Percentiles rank a stretch among this genome's conserved stretches.
These are phyloP conservation scores for Morpho deidamia DNA, from an alignment of 2,888 invertebrate genomes.

Conservation along the genomic window DNA sequence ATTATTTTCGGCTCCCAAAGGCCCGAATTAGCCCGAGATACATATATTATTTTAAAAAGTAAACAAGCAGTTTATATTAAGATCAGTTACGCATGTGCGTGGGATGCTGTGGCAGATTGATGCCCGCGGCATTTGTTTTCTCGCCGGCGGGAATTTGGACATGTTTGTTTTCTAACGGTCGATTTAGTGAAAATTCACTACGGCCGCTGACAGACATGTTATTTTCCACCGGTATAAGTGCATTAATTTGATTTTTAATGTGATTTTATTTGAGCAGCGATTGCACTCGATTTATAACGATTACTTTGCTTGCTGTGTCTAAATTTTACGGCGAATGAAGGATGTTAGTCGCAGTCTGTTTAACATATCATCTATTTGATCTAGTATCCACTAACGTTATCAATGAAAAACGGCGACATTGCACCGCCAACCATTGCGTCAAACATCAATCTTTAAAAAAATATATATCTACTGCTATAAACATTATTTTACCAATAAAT, in stretches of 20 bases:
- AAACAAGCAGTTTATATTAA: slow-evolving; percentile 68
- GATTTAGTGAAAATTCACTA: slow-evolving; percentile 68
- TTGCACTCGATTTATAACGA: slow-evolving; percentile 11
- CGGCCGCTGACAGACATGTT: slow-evolving; percentile 57
- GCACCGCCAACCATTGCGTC: too few species aligned
- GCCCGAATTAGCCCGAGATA: slow-evolving; percentile 55
- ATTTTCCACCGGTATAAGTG: slow-evolving; percentile 36
- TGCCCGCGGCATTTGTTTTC: slow-evolving; percentile 52
- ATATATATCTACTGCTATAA: too few species aligned
- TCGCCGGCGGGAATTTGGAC: slow-evolving; percentile 41
- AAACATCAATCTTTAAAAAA: too few species aligned
- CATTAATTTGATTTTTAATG: slow-evolving; percentile 35
- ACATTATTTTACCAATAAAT: too few species aligned
- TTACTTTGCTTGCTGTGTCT: not conserved
- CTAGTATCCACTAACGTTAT: too few species aligned
- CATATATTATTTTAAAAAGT: slow-evolving; percentile 58
- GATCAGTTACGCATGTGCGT: slow-evolving; percentile 56
- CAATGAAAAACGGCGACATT: too few species aligned
- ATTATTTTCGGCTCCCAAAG: slow-evolving; percentile 54
- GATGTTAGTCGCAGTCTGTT: too few species aligned
- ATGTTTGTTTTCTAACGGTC: slow-evolving; percentile 61
- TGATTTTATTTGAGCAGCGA: slow-evolving; percentile 30
- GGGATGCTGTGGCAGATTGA: slow-evolving; percentile 57
- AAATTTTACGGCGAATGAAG: not conserved
- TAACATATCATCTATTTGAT: too few species aligned